Percentiles rank a stretch among this genome's conserved stretches.
These are phyloP conservation scores for Characodon lateralis DNA, from an alignment of 2,797 vertebrate species.

Conservation along the genomic window DNA sequence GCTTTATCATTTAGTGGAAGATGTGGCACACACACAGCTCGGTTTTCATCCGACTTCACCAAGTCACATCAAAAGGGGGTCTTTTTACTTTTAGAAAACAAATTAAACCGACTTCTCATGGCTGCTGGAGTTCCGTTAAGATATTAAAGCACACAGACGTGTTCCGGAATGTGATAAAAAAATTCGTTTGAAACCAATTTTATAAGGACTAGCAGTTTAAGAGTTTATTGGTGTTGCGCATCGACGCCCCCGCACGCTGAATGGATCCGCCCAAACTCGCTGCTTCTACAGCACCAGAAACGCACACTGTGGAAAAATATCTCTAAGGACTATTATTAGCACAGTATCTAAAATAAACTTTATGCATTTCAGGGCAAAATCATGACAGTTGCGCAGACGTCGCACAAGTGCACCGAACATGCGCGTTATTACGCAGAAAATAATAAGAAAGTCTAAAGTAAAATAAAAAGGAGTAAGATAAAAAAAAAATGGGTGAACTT, in stretches of 20 bases:
- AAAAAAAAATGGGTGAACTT: too few relatives aligned
- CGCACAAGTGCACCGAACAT: not conserved
- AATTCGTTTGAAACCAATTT: accelerated
- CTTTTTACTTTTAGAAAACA: not conserved
- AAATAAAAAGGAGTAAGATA: too few relatives aligned
- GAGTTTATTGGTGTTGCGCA: not conserved
- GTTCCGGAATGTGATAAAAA: accelerated
- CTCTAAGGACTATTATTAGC: conserved; percentile 70
- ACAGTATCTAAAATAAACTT: conserved; percentile 69
- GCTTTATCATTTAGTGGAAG: conserved; percentile 69
- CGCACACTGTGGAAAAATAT: conserved; percentile 73
- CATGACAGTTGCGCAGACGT: not conserved
- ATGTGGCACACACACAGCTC: conserved; percentile 75
- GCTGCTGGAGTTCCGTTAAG: accelerated
- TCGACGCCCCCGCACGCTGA: not conserved
- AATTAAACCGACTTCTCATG: not conserved
- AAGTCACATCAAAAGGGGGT: conserved; percentile 42
- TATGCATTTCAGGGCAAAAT: conserved; percentile 36
- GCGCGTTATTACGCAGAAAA: not conserved
- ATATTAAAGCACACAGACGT: accelerated
- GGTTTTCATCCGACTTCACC: conserved; percentile 69
- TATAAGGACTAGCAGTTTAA: accelerated
- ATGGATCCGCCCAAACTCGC: conserved; percentile 66
- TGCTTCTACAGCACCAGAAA: conserved; percentile 56
- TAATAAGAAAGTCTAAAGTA: not conserved